Percentiles rank a stretch among this genome's conserved stretches.
Evolutionary conservation across 2,797 vertebrate genomes (phyloP).

Genomic region (Petrocephalus sullivani): DNA sequence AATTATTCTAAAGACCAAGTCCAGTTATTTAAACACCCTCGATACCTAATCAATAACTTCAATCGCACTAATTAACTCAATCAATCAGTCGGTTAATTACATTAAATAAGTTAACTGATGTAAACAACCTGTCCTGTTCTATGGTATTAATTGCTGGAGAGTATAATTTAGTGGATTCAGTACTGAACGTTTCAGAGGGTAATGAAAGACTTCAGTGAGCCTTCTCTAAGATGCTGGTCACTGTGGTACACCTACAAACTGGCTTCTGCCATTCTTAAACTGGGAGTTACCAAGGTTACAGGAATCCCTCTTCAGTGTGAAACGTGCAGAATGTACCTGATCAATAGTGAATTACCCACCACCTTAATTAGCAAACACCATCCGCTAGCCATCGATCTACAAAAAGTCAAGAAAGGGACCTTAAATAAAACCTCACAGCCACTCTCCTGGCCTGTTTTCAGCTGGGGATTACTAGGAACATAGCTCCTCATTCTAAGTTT

Average conservation of each 20-base stretch:
- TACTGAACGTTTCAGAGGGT: background rate
- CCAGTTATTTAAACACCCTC: background rate
- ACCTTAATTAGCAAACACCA: background rate
- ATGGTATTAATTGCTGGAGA: background rate
- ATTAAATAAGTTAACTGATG: background rate
- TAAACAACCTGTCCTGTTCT: background rate
- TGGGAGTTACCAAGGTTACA: background rate
- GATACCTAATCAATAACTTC: background rate
- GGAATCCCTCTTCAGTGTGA: background rate
- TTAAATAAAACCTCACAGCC: background rate
- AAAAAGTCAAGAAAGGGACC: background rate
- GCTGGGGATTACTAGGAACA: background rate
- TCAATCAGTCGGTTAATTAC: conserved; percentile 13
- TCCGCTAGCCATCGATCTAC: background rate
- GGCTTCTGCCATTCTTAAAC: background rate
- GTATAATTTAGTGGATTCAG: background rate
- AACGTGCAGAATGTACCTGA: background rate
- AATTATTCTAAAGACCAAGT: background rate
- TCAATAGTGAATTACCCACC: background rate
- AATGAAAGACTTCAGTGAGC: background rate
- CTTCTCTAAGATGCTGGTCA: background rate
- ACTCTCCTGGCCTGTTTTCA: background rate
- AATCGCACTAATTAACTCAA: conserved; percentile 6
- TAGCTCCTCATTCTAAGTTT: background rate
- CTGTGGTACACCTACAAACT: background rate